Evolutionary conservation across 92 coral and sea anemone species (phyloP).

Genomic region (Epizoanthus scotinus): DNA sequence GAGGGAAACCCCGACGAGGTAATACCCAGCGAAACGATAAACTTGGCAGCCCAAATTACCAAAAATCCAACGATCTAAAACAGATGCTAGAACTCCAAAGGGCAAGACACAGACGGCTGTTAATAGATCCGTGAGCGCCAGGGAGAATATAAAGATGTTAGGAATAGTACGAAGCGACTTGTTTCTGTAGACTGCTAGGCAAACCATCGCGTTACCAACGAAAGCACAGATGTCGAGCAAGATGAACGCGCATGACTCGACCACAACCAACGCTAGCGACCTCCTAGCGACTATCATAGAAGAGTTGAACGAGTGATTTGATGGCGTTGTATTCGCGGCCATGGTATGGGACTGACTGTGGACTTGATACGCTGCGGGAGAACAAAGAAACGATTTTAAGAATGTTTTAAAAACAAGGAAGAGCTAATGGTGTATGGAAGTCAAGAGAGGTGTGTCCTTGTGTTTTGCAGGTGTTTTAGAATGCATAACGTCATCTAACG

Average conservation of each 20-base stretch:
- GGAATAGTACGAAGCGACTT: constrained; percentile 22
- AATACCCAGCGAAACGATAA: constrained; percentile 27
- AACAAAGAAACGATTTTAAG: too few species aligned
- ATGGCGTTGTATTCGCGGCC: constrained; percentile 6
- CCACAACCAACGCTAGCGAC: constrained; percentile 9
- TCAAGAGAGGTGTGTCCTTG: too few species aligned
- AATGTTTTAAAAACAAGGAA: too few species aligned
- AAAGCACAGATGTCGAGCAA: constrained; percentile 9
- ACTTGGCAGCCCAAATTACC: constrained; percentile 22
- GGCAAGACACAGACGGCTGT: constrained; percentile 31
- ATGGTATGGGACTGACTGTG: too few species aligned
- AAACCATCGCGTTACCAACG: constrained; percentile 8
- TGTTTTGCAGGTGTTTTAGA: too few species aligned
- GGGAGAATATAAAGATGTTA: constrained; percentile 19
- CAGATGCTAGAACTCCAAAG: constrained; percentile 15
- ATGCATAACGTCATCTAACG: too few species aligned
- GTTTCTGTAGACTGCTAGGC: constrained; percentile 24
- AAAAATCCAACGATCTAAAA: constrained; percentile 34
- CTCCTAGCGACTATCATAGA: not conserved
- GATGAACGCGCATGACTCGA: constrained; percentile 16
- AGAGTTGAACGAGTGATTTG: not conserved
- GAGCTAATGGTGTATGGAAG: too few species aligned
- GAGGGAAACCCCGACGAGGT: constrained; percentile 25
- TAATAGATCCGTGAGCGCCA: constrained; percentile 29
- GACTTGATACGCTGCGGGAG: too few species aligned